Percentiles rank a stretch among this genome's conserved stretches.
Evolutionary conservation across 2,113 vertebrate genomes (phyloP).

Genomic region (Tychaedon coryphoeus): DNA sequence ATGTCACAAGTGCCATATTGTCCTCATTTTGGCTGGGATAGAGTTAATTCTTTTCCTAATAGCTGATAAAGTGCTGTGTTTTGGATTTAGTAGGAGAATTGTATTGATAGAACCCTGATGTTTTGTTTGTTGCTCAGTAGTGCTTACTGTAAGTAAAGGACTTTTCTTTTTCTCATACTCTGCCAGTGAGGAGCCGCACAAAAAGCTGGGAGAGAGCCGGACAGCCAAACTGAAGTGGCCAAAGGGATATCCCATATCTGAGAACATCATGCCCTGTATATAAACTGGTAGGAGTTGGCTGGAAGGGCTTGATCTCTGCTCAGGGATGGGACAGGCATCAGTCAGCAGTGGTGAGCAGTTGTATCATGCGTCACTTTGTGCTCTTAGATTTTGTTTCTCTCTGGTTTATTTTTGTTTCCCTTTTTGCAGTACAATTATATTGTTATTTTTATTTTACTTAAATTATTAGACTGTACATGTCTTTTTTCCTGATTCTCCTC

Average conservation of each 20-base stretch:
- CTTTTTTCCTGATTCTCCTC: not conserved
- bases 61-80: not conserved
- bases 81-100: not conserved
- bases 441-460: not conserved
- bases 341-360: not conserved
- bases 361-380: not conserved
- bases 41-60: not conserved
- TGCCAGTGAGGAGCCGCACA: not conserved
- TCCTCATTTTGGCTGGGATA: not conserved
- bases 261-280: not conserved
- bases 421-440: not conserved
- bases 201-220: not conserved
- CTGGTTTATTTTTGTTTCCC: not conserved
- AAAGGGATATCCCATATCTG: not conserved
- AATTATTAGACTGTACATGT: not conserved
- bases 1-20: not conserved
- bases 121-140: not conserved
- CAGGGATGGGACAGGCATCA: rapidly evolving
- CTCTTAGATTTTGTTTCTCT: not conserved
- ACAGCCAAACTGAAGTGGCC: not conserved
- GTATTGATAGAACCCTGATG: not conserved
- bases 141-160: not conserved
- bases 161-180: not conserved
- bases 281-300: not conserved
- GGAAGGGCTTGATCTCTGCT: not conserved